Percentiles rank a stretch among this genome's conserved stretches.
phyloP scores from a whole-genome alignment of 1,140 invertebrate genomes.

The Diuraphis noxia region DNA sequence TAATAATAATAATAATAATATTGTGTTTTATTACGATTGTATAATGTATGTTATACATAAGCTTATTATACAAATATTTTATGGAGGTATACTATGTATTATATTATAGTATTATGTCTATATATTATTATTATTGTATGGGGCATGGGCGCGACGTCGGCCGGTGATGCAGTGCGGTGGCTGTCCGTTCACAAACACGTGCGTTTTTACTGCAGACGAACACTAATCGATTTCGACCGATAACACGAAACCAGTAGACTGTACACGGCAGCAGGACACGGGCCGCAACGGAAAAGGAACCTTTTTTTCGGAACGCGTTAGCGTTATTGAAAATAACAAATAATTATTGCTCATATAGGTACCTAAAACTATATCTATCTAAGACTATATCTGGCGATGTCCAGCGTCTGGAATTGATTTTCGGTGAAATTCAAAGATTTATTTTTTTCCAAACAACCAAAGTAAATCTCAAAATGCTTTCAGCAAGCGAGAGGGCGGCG shows the following conservation, averaged over 20 bases:
- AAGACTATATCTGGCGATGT: too few relatives aligned
- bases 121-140: too few relatives aligned
- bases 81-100: neutral
- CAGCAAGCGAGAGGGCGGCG: too few relatives aligned
- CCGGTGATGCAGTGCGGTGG: neutral
- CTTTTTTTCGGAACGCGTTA: neutral
- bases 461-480: neutral
- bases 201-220: neutral
- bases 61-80: neutral
- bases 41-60: neutral
- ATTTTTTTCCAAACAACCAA: neutral
- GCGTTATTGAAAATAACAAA: neutral
- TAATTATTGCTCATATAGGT: neutral
- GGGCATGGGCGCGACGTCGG: too few relatives aligned
- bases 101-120: too few relatives aligned
- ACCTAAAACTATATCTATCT: neutral
- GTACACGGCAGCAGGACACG: neutral
- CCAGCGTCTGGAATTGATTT: neutral
- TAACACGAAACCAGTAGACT: neutral
- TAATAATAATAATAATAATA: neutral
- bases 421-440: neutral
- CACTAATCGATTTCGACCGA: conserved; percentile 2
- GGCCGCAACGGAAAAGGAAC: neutral
- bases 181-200: neutral
- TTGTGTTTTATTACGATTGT: neutral